phyloP scores from a whole-genome alignment of 2,797 vertebrate genomes.

The Emydoidea blandingii region DNA sequence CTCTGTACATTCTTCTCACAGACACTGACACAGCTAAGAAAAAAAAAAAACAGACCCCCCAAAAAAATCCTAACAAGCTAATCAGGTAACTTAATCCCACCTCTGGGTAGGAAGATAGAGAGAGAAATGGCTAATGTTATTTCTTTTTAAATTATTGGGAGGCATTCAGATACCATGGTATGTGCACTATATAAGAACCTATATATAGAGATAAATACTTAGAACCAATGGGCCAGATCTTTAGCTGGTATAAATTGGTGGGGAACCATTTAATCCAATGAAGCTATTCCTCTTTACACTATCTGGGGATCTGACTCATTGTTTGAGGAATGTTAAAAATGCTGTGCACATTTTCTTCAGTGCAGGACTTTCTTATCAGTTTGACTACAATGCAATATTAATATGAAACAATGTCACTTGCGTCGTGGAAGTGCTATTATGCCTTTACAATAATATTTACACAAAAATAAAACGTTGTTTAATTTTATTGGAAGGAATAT shows the following conservation, averaged over 20 bases:
- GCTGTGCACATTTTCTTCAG: slow-evolving; percentile 55
- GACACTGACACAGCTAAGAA: background rate
- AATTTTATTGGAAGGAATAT: slow-evolving; percentile 53
- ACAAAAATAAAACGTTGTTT: slow-evolving; percentile 72
- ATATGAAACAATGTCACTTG: slow-evolving; percentile 64
- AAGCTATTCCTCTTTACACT: background rate
- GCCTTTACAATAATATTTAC: slow-evolving; percentile 74
- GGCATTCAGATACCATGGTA: background rate
- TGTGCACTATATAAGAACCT: background rate
- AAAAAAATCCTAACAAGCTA: background rate
- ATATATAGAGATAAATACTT: background rate
- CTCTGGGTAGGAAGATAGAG: background rate
- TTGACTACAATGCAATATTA: slow-evolving; percentile 74
- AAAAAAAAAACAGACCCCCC: background rate
- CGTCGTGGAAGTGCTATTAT: slow-evolving; percentile 33
- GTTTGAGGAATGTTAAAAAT: slow-evolving; percentile 62
- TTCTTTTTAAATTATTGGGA: background rate
- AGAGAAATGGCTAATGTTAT: background rate
- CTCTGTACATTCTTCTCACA: background rate
- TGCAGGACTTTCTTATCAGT: slow-evolving; percentile 65
- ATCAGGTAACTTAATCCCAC: background rate
- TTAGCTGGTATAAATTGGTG: background rate
- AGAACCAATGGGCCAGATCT: accelerated
- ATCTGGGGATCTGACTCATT: background rate
- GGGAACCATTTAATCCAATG: background rate